A percentile compares a stretch with the other conserved stretches of the same genome.
These are phyloP conservation scores for Gymnarchus niloticus DNA, from an alignment of 2,113 vertebrate species.

Conservation along the genomic window DNA sequence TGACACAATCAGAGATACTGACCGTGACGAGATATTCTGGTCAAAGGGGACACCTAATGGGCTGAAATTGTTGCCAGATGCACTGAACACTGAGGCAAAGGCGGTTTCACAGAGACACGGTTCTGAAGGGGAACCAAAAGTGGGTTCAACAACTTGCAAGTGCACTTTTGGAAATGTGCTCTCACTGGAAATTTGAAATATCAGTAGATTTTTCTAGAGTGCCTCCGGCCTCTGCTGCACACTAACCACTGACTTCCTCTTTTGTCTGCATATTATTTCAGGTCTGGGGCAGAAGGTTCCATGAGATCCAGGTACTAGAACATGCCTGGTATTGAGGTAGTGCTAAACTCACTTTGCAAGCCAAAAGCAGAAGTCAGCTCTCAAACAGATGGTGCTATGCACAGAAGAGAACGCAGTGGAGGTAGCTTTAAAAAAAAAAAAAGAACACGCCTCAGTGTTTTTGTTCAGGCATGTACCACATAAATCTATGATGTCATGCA, in stretches of 20 bases:
- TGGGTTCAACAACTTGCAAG: background rate
- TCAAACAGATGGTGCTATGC: background rate
- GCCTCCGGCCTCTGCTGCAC: background rate
- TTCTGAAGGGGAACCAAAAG: background rate
- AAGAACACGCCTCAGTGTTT: background rate
- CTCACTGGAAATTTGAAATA: background rate
- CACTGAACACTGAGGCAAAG: background rate
- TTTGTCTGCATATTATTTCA: background rate
- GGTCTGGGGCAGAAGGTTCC: background rate
- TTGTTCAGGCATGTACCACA: conserved; percentile 26
- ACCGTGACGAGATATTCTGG: background rate
- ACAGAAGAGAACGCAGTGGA: background rate
- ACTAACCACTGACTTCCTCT: background rate
- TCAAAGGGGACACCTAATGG: background rate
- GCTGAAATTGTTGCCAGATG: background rate
- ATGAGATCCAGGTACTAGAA: background rate
- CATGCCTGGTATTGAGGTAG: background rate
- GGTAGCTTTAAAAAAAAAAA: no score
- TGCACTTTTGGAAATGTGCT: background rate
- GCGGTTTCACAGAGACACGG: background rate
- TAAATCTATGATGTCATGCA: conserved; percentile 37
- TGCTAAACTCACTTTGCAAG: background rate
- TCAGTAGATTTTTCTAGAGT: background rate
- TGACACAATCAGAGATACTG: no score
- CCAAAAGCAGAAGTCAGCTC: background rate